phyloP scores from a whole-genome alignment of 1,140 invertebrate species.

The Mylabris phalerata region DNA sequence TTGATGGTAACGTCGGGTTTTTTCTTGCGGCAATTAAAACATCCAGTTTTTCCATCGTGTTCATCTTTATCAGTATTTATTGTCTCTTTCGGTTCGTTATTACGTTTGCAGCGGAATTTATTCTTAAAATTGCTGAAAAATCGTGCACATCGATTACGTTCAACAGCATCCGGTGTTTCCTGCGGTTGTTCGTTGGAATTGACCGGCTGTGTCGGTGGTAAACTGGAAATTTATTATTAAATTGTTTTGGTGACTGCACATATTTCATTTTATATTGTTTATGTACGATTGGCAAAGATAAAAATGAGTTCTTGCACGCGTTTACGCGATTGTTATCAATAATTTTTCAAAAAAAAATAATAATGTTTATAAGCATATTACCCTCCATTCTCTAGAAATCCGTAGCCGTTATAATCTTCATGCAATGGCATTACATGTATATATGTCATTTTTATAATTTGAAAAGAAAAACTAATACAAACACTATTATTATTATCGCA shows the following conservation, averaged over 20 bases:
- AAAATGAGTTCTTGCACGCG: too few relatives aligned
- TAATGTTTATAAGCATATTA: constrained; percentile 17
- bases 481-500: too few relatives aligned
- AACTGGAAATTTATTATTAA: constrained; percentile 18
- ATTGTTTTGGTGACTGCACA: neutral
- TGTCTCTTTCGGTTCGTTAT: constrained; percentile 15
- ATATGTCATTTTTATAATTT: constrained; percentile 36
- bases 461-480: too few relatives aligned
- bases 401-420: constrained; percentile 38
- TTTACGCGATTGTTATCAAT: neutral
- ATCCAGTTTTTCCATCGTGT: constrained; percentile 20
- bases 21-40: constrained; percentile 31
- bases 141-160: constrained; percentile 28
- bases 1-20: constrained; percentile 24
- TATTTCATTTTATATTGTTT: too few relatives aligned
- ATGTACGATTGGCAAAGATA: too few relatives aligned
- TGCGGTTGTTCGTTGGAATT: constrained; percentile 16
- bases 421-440: constrained; percentile 41
- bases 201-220: constrained; percentile 29
- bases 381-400: constrained; percentile 37
- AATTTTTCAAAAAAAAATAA: neutral
- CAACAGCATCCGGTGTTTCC: constrained; percentile 14
- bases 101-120: constrained; percentile 28
- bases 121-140: constrained; percentile 28
- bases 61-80: constrained; percentile 5